phyloP scores from a whole-genome alignment of 2,113 vertebrate species.

The Gracilinanus agilis region DNA sequence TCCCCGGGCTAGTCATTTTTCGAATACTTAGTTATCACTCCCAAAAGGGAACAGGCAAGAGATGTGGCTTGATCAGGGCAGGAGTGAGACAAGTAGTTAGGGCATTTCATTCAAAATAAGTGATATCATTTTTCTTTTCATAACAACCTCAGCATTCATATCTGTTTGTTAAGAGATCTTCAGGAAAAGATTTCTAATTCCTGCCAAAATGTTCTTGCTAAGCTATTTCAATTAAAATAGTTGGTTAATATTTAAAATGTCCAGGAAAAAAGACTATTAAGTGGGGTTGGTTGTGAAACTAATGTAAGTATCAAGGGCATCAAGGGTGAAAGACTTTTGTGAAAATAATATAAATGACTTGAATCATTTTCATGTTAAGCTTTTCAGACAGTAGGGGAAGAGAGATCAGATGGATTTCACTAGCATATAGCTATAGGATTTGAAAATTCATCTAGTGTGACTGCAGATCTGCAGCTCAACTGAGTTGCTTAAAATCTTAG shows the following conservation, averaged over 20 bases:
- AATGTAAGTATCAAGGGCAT: not conserved
- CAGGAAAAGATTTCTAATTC: too few relatives aligned
- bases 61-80: not conserved
- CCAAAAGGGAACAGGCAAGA: not conserved
- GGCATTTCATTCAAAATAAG: slow-evolving; percentile 5
- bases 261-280: not conserved
- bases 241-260: not conserved
- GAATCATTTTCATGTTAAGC: not conserved
- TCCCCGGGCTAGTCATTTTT: slow-evolving; percentile 1
- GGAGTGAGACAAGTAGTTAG: not conserved
- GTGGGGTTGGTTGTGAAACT: not conserved
- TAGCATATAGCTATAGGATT: not conserved
- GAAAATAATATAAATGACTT: not conserved
- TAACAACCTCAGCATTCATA: not conserved
- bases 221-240: not conserved
- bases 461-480: too few relatives aligned
- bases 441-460: not conserved
- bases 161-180: not conserved
- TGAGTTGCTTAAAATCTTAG: not conserved
- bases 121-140: slow-evolving; percentile 25
- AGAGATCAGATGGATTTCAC: not conserved
- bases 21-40: not conserved
- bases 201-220: not conserved
- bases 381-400: not conserved
- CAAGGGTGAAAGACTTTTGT: not conserved